Evolutionary conservation across 2,888 invertebrate genomes (phyloP).

Genomic region (Amblyteles armatorius): DNA sequence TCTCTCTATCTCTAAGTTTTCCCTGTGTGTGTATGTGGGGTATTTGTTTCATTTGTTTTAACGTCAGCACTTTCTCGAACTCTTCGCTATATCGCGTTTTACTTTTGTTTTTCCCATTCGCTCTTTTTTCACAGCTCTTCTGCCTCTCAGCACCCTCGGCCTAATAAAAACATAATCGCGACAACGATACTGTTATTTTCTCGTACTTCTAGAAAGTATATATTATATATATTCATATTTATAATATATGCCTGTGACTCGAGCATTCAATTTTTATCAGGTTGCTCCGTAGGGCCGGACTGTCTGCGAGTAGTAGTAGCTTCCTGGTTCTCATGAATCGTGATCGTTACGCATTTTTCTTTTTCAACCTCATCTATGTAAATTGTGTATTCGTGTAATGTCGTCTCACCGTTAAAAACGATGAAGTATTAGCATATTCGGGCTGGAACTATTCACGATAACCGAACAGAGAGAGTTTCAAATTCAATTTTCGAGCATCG

Average conservation of each 20-base stretch:
- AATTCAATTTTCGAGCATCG: conserved; percentile 9
- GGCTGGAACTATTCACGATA: conserved; percentile 35
- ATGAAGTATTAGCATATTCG: conserved; percentile 32
- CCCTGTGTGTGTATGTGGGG: neutral
- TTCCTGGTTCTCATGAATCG: conserved; percentile 57
- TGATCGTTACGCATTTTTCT: conserved; percentile 49
- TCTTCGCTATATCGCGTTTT: conserved; percentile 40
- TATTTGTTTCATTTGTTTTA: conserved; percentile 40
- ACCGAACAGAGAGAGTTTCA: conserved; percentile 16
- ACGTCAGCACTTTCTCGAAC: conserved; percentile 62
- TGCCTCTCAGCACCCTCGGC: conserved; percentile 38
- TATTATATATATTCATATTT: conserved; percentile 77
- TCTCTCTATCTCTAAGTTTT: conserved; percentile 24
- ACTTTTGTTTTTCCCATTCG: conserved; percentile 53
- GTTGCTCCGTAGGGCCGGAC: conserved; percentile 56
- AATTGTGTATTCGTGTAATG: conserved; percentile 36
- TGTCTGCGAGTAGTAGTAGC: conserved; percentile 58
- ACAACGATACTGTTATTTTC: conserved; percentile 75
- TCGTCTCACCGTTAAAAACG: conserved; percentile 17
- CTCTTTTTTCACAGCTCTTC: conserved; percentile 28
- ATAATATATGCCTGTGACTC: conserved; percentile 75
- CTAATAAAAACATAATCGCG: conserved; percentile 71
- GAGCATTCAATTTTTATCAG: conserved; percentile 67
- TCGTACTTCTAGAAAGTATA: conserved; percentile 77
- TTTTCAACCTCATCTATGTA: conserved; percentile 47